These are phyloP conservation scores for Argyrosomus regius DNA, from an alignment of 2,797 vertebrate genomes.

Conservation along the genomic window DNA sequence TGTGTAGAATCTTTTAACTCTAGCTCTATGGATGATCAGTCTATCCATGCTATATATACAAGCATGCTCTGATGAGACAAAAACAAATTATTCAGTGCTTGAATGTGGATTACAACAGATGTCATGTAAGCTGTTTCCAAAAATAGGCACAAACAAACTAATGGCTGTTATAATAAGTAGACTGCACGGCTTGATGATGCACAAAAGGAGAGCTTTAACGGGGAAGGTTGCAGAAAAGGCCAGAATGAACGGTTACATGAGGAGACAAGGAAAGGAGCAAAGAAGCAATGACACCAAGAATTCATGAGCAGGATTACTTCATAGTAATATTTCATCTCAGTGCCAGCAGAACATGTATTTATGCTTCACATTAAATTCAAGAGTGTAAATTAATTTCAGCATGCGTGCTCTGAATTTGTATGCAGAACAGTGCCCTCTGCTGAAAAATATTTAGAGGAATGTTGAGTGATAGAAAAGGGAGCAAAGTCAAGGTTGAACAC, in stretches of 20 bases:
- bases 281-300: conserved; percentile 6
- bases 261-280: background rate
- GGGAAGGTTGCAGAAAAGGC: conserved; percentile 9
- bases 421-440: conserved; percentile 59
- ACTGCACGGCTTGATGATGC: conserved; percentile 12
- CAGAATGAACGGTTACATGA: conserved; percentile 8
- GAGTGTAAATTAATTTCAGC: conserved; percentile 28
- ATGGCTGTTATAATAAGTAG: conserved; percentile 16
- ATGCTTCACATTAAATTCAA: conserved; percentile 15
- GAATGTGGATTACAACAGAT: conserved; percentile 39
- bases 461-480: conserved; percentile 17
- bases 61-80: conserved; percentile 12
- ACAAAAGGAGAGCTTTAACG: conserved; percentile 19
- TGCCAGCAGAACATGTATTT: conserved; percentile 18
- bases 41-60: background rate
- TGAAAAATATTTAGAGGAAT: conserved; percentile 29
- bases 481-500: conserved; percentile 40
- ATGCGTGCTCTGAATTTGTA: conserved; percentile 11
- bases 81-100: conserved; percentile 18
- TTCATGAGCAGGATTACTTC: conserved; percentile 21
- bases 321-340: conserved; percentile 11
- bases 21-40: background rate
- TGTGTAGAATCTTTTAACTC: background rate
- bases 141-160: conserved; percentile 47
- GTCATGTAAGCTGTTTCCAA: conserved; percentile 45